Conservation (phyloP, 1,140 invertebrate species). For the Caenorhabditis latens region DNA sequence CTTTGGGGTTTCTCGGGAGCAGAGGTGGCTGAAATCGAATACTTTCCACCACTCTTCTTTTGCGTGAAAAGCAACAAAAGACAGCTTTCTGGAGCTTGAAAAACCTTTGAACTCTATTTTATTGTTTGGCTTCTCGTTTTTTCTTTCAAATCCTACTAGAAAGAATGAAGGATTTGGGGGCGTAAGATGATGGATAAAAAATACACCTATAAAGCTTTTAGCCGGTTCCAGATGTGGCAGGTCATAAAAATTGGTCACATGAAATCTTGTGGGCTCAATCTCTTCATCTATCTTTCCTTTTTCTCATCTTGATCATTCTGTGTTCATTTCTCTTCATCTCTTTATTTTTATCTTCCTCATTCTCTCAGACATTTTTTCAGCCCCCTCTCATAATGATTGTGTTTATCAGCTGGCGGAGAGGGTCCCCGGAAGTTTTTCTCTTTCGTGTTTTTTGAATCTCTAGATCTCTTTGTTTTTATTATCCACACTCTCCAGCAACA, state of each 20-base stretch:
- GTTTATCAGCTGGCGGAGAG: conserved; percentile 30
- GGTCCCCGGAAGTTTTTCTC: conserved; percentile 24
- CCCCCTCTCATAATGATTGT: background rate
- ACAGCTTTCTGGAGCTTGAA: conserved; percentile 15
- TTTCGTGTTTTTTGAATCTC: conserved; percentile 20
- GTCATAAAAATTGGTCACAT: conserved; percentile 49
- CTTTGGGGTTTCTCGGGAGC: conserved; percentile 18
- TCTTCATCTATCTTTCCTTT: background rate
- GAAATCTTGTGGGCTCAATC: background rate
- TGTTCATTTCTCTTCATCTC: conserved; percentile 7
- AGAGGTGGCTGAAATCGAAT: conserved; percentile 53
- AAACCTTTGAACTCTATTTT: conserved; percentile 42
- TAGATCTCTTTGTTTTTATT: conserved; percentile 46
- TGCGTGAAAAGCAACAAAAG: conserved; percentile 36
- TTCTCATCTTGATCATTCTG: background rate
- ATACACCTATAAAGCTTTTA: conserved; percentile 45
- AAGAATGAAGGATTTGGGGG: background rate
- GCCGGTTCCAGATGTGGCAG: conserved; percentile 44
- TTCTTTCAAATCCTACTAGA: background rate
- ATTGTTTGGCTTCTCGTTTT: conserved; percentile 21
- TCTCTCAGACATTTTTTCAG: conserved; percentile 22
- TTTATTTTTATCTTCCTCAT: background rate
- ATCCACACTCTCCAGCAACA: background rate
- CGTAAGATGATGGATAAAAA: conserved; percentile 27
- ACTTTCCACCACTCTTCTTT: conserved; percentile 16